Base-by-base conservation (phyloP, 2,888 invertebrate species). In the Tachystola acroxantha region DNA sequence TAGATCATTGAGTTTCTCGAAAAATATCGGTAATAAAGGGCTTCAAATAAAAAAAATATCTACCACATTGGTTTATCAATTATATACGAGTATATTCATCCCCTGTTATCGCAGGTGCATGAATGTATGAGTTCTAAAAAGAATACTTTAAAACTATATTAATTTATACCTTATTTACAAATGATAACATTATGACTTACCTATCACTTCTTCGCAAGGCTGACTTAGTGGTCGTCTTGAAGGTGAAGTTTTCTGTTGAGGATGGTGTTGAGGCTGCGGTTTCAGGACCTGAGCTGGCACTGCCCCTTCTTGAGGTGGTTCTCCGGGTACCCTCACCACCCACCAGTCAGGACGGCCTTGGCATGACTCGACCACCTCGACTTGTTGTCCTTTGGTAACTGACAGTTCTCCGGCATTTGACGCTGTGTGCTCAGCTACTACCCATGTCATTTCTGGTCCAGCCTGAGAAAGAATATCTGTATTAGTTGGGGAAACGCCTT, bases 321-420 rank as follows among this genome's bases (percentile, higher is more conserved):
- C 73, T 53, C 81, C 82, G 2, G 84, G 78, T 30, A 91, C 88
- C 38, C 93, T 89, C 46, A 93, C 93, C 62, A 93, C 72, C 88
- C 93, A 93, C 84, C 90, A 93, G 59, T 93, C 92, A 40, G 90
- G 84, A 59, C 92, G 82, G 53, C 90, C 84, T 42, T 90, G 82
- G 62, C 92, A 91, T 45, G 91, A 88, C 71, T 97, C 97, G 49
- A 97, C 87, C 47, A 97, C 93, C 72, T 97, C 97, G 45, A 97
- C 97, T 80, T 97, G 97, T 81, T 97, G 97, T 13, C 97, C 97
- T 73, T 96, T 96, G 46, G 89, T 89, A 29, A 98, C 96, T 36
- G 92, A 92, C 56, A 97, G 78, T 77, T 97, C 97, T 37, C 93
- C 92, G 31, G 92, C 88, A 49, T 92, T 92, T 7, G 93, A 88